A percentile compares a stretch with the other conserved stretches of the same genome.
phyloP scores from a whole-genome alignment of 2,113 vertebrate genomes.

The Cygnus buccinator region DNA sequence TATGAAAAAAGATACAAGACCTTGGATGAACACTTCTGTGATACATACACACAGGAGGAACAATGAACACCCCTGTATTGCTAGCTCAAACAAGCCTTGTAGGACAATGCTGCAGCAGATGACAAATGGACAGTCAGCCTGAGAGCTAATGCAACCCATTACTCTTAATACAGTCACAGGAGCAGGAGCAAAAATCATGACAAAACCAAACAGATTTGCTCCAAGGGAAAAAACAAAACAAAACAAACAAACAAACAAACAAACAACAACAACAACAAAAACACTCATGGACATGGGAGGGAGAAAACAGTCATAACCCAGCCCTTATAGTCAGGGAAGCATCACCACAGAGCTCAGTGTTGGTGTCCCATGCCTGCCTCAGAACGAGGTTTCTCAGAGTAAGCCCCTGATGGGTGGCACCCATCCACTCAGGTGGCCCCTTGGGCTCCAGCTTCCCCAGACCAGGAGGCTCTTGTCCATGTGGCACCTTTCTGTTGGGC shows the following conservation, averaged over 20 bases:
- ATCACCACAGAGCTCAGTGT: background rate
- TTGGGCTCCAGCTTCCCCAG: background rate
- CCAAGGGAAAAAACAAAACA: background rate
- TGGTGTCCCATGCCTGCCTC: accelerated
- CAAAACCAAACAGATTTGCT: background rate
- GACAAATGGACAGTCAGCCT: background rate
- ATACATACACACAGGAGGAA: background rate
- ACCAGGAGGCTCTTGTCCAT: accelerated
- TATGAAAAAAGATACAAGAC: background rate
- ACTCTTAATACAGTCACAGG: background rate
- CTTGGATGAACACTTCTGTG: background rate
- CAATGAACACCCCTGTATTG: accelerated
- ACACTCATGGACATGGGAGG: background rate
- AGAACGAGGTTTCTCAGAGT: background rate
- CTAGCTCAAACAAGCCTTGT: background rate
- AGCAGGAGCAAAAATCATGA: background rate
- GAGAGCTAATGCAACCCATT: background rate
- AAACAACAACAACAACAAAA: background rate
- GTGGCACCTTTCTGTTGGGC: background rate
- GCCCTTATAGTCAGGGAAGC: background rate
- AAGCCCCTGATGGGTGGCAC: background rate
- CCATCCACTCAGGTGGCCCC: too few species aligned
- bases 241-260: background rate
- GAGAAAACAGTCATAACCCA: background rate
- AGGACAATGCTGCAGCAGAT: background rate